phyloP scores from a whole-genome alignment of 1,140 invertebrate genomes.

The Zaprionus gabonicus region DNA sequence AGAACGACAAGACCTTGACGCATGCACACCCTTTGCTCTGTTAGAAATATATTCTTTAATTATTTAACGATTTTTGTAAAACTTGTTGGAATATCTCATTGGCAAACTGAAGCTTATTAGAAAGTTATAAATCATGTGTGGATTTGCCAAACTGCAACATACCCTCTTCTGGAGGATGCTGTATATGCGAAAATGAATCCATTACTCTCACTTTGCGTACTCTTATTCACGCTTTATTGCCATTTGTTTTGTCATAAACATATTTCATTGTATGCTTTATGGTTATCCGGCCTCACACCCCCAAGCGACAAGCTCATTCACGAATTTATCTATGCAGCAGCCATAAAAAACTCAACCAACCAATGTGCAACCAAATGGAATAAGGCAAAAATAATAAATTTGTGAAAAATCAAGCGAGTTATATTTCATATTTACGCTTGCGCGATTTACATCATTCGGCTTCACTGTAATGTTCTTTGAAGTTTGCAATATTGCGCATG shows the following conservation, averaged over 20 bases:
- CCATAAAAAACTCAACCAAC: slow-evolving; percentile 28
- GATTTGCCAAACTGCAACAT: background rate
- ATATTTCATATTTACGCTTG: slow-evolving; percentile 47
- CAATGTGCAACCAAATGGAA: slow-evolving; percentile 27
- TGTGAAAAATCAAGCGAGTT: slow-evolving; percentile 55
- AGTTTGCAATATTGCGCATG: background rate
- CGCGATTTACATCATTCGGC: slow-evolving; percentile 27
- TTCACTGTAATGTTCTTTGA: slow-evolving; percentile 13
- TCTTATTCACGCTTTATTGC: slow-evolving; percentile 66
- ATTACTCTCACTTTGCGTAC: slow-evolving; percentile 54
- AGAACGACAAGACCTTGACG: background rate
- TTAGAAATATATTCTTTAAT: background rate
- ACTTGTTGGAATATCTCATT: background rate
- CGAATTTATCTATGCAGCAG: slow-evolving; percentile 51
- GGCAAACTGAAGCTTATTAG: background rate
- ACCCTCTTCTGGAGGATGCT: background rate
- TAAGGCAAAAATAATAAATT: slow-evolving; percentile 53
- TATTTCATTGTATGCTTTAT: slow-evolving; percentile 63
- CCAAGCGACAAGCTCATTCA: slow-evolving; percentile 41
- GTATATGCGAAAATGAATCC: slow-evolving; percentile 22
- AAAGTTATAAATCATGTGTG: background rate
- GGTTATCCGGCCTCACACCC: slow-evolving; percentile 35
- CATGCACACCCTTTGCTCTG: background rate
- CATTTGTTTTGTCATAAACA: slow-evolving; percentile 76
- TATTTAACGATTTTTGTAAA: background rate